These are phyloP conservation scores for Emydoidea blandingii DNA, from an alignment of 2,797 vertebrate species.

Conservation along the genomic window DNA sequence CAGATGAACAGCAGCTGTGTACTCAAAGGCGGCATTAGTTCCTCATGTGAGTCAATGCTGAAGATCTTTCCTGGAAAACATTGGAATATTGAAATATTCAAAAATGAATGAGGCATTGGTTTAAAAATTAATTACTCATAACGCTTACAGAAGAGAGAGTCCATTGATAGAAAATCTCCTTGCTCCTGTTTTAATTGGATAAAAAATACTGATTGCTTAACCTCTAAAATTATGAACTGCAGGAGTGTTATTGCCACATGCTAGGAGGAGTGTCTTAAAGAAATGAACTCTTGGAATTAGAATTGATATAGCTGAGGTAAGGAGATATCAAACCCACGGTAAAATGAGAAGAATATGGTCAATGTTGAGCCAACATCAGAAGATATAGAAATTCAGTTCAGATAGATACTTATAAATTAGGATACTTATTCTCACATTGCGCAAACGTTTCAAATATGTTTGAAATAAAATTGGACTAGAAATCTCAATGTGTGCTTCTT, in stretches of 20 bases:
- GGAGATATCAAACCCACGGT: background rate
- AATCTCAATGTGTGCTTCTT: background rate
- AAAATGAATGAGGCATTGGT: background rate
- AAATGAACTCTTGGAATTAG: background rate
- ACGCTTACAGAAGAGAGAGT: background rate
- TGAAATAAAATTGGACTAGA: background rate
- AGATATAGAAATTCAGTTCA: background rate
- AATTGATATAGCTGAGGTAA: background rate
- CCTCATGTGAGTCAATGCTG: background rate
- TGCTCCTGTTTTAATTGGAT: background rate
- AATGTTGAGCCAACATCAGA: background rate
- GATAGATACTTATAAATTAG: background rate
- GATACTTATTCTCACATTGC: background rate
- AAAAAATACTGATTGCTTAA: background rate
- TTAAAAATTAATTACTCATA: background rate
- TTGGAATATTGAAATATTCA: background rate
- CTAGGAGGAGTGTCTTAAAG: background rate
- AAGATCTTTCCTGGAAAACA: background rate
- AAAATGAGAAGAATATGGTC: background rate
- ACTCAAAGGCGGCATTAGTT: slow-evolving; percentile 12
- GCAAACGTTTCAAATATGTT: background rate
- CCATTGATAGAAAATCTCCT: background rate
- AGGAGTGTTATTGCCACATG: background rate
- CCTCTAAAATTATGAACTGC: background rate
- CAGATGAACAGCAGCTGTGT: slow-evolving; percentile 29